Base-by-base conservation (phyloP, 1,140 invertebrate genomes). In the Drosophila auraria region DNA sequence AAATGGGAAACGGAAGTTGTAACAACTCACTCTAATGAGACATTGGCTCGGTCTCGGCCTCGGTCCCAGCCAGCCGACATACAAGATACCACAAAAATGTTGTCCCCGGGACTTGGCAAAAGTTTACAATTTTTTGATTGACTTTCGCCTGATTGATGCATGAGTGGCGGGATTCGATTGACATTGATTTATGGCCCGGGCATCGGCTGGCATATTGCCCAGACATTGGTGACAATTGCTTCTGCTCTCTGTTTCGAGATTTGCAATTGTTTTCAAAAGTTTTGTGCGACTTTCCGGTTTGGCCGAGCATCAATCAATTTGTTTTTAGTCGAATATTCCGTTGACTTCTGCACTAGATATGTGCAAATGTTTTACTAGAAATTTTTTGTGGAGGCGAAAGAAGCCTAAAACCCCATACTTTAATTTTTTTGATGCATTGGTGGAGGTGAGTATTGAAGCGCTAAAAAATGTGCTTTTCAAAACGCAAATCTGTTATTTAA, bases 151-250 rank as follows among this genome's bases (percentile, higher is more conserved):
- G 80, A 87, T 87, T 89, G 84, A 87, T 89, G 81, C 78, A 56
- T 53, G 47, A 49, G 27, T 54, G 44, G 49, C 54, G 63, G 69
- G 36, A 75, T 49, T 61, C 74, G 81, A 83, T 83, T 83, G 84
- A 89, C 84, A 84, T 63, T 83, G 84, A 87, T 87, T 89, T 87
- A 87, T 87, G 63, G 73, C 63, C 63, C 81, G 49, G 71, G 71
- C 68, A 80, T 49, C 27, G 68, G 38, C 40, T 47, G 64, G 57
- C 80, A 87, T 70, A 77, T 89, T 81, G 61, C 77, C 71, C 69
- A 73, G 68, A 73, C 71, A 73, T 38, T 73, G 71, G 68, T 73
- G 71, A 73, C 71, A 73, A 73, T 73, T 61, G 71, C 30, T 23
- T 44, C 54, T 36, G 68, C 59, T 73, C 56, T 53, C 56, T 44